Percentiles rank a stretch among this genome's conserved stretches.
Evolutionary conservation across 2,113 vertebrate species (phyloP).

Genomic region (Amazona vittata): DNA sequence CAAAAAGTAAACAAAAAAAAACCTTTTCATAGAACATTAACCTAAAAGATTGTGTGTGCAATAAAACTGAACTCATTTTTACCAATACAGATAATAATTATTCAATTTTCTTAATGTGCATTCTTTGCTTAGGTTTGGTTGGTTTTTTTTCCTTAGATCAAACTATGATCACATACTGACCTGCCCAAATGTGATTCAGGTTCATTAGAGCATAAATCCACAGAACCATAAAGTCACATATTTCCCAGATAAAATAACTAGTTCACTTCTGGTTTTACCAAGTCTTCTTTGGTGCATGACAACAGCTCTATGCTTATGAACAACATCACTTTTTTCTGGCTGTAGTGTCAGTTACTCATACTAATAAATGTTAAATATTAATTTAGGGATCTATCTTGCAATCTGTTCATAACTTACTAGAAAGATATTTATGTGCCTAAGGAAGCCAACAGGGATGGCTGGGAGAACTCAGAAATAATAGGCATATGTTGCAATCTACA

Average conservation of each 20-base stretch:
- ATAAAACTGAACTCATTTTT: not conserved
- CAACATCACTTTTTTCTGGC: not conserved
- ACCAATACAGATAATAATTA: not conserved
- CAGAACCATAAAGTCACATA: slow-evolving; percentile 3
- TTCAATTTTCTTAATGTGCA: not conserved
- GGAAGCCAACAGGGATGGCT: not conserved
- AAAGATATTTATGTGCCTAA: not conserved
- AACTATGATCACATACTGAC: not conserved
- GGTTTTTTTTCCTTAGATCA: not conserved
- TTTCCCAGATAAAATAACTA: slow-evolving; percentile 34
- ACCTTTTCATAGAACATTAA: not conserved
- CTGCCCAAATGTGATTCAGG: not conserved
- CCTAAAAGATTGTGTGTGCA: not conserved
- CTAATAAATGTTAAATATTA: slow-evolving; percentile 29
- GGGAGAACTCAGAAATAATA: not conserved
- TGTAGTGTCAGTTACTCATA: not conserved
- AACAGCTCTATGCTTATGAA: not conserved
- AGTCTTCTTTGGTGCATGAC: not conserved
- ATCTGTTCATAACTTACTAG: not conserved
- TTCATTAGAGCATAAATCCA: slow-evolving; percentile 43
- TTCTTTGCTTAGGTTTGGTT: not conserved
- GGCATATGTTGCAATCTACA: not conserved
- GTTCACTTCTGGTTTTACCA: not conserved
- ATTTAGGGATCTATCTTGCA: not conserved
- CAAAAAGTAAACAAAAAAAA: not conserved